A percentile compares a stretch with the other conserved stretches of the same genome.
Evolutionary conservation across 2,113 vertebrate genomes (phyloP).

Genomic region (Cynocephalus volans): DNA sequence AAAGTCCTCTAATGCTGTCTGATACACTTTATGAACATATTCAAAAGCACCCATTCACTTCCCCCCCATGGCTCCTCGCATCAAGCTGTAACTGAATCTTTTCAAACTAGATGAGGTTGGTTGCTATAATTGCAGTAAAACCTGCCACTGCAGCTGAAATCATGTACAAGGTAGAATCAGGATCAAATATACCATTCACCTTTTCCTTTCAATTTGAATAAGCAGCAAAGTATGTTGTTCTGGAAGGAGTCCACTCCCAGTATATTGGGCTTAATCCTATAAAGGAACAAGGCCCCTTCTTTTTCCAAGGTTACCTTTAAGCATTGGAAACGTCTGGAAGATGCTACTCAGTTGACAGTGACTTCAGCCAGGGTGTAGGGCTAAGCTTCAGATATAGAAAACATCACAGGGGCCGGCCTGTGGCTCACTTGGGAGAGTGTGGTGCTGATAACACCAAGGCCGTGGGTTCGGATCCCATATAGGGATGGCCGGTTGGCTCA

Average conservation of each 20-base stretch:
- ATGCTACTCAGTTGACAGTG: conserved; percentile 88
- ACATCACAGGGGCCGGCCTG: too few species aligned
- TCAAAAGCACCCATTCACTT: conserved; percentile 92
- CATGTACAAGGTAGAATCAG: conserved; percentile 93
- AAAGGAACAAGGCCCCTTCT: conserved; percentile 94
- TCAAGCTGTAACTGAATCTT: conserved; percentile 89
- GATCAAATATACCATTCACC: conserved; percentile 90
- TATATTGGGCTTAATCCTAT: conserved; percentile 93
- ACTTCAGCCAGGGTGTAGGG: conserved; percentile 92
- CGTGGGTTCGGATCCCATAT: too few species aligned
- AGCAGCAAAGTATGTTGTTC: conserved; percentile 95
- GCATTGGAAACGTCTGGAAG: conserved; percentile 35
- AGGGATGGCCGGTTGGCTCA: too few species aligned
- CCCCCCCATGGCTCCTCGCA: conserved; percentile 94
- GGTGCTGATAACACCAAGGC: too few species aligned
- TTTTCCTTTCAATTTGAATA: conserved; percentile 94
- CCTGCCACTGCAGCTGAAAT: conserved; percentile 93
- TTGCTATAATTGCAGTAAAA: conserved; percentile 94
- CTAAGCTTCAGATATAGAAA: conserved; percentile 94
- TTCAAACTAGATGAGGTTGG: conserved; percentile 93
- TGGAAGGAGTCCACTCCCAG: conserved; percentile 94
- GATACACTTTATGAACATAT: conserved; percentile 91
- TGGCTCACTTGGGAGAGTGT: too few species aligned
- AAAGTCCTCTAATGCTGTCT: conserved; percentile 92
- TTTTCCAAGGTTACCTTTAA: conserved; percentile 93